Evolutionary conservation across 2,888 invertebrate species (phyloP), one percentile per base, ranked within the genome.

Genomic region (Labia minor): DNA sequence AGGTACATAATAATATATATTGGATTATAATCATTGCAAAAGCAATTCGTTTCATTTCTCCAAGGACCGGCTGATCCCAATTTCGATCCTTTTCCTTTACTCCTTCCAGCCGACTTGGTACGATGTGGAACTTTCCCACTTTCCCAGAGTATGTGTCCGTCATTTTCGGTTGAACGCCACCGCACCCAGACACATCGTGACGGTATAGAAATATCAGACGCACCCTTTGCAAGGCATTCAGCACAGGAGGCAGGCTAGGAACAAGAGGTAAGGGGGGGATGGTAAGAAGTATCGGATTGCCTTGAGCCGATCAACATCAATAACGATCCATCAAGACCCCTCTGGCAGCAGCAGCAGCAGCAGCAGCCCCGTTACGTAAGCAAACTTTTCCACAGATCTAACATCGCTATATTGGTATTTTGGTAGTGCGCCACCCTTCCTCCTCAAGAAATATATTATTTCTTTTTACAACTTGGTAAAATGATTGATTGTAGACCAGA

Each of bases 51-150:
- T 49, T 49, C 49, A 49, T 49, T 49, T 49, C 49, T 49, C 49
- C 49, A 49, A 49, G 49, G 49, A 49, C 49, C 49, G 49, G 49
- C 49, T 49, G 49, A 49, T 49, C 49, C 49, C 49, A 49, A 49
- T 49, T 49, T 49, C 49, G 49, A 16, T 16, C 49, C 49, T 49
- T 49, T 49, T 14, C 49, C 11, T 8, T 11, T 33, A 8, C 49
- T 16, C 14, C 49, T 49, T 49, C 49, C 49, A 49, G n/a, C 14
- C 14, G 49, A 49, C 6, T 49, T 16, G 49, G n/a, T 49, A 4
- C 49, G 49, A 16, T 49, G 16, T 49, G n/a, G 49, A 49, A 49
- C 49, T 49, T 49, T 49, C 49, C 49, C 49, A 49, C 49, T 49
- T 49, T 49, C 49, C 49, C 49, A 14, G 49, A 49, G 49, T 49